Conservation (phyloP, 2,797 vertebrate genomes). For the Gastrophryne carolinensis region DNA sequence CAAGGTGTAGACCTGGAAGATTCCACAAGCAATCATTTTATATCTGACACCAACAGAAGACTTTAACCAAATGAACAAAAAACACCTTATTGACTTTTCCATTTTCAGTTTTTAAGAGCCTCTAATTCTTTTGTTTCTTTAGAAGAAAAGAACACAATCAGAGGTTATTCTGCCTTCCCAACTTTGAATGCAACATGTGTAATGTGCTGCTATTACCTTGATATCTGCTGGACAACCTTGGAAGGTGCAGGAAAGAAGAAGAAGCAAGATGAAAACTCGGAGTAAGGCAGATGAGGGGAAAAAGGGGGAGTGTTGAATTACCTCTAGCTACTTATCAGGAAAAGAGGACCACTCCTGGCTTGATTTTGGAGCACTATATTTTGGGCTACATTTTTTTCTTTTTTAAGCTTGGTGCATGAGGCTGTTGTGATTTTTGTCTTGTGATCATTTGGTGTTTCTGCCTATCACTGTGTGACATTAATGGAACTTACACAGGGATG, state of each 20-base stretch:
- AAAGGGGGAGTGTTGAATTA: constrained; percentile 17
- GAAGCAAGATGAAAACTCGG: constrained; percentile 35
- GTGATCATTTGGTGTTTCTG: constrained; percentile 46
- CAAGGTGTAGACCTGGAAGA: constrained; percentile 27
- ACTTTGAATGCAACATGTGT: constrained; percentile 73
- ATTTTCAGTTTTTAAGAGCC: background rate
- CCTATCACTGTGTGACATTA: constrained; percentile 50
- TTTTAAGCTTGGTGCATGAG: constrained; percentile 39
- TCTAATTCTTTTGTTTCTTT: background rate
- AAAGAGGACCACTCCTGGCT: constrained; percentile 7
- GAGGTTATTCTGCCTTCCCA: background rate
- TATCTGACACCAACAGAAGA: background rate
- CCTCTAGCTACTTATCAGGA: constrained; percentile 38
- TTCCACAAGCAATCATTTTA: constrained; percentile 27
- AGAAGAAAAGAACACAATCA: background rate
- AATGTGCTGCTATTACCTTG: constrained; percentile 46
- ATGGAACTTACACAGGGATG: constrained; percentile 50
- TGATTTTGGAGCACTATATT: constrained; percentile 30
- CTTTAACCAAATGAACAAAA: background rate
- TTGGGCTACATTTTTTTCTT: background rate
- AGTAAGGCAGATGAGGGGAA: constrained; percentile 15
- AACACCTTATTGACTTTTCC: background rate
- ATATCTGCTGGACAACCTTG: constrained; percentile 37
- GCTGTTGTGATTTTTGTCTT: constrained; percentile 36
- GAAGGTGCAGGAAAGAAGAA: constrained; percentile 9